Base-by-base conservation (phyloP, 2,797 vertebrate species). In the Gymnopithys bicolor region DNA sequence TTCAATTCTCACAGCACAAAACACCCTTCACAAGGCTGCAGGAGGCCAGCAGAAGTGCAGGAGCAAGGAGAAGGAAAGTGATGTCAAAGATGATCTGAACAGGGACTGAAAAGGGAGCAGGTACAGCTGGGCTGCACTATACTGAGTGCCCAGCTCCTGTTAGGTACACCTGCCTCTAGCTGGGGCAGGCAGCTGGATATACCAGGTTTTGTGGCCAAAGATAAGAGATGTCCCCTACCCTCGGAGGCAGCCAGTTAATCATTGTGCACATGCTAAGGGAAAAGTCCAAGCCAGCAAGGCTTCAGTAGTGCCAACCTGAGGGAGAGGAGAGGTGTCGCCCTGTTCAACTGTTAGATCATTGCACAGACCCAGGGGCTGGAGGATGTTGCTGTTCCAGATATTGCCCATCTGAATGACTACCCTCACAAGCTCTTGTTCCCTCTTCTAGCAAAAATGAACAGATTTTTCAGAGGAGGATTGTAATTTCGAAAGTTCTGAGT, bases 401-500 rank as follows among this genome's bases (percentile, higher is more conserved):
- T 5, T 4, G 0, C n/a, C 77, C 15, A 0, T 35, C 66, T 32
- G 12, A 56, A 37, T 17, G 51, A 58, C 74, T 64, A 56, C 45
- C 14, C 79, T 79, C 3, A 0, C 14, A 7, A 90, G 67, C 37
- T 48, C 70, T 27, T 32, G 7, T 22, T 81, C 80, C 70, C 30
- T 51, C 43, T 79, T 77, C 37, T 53, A 23, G 67, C 55, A 22
- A 39, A 93, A 95, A 79, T 2, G n/a, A 90, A 48, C 77, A 58
- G 70, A 48, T 45, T 87, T 86, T 62, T 43, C 25, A 84, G 85
- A 45, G 84, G 71, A 91, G 23, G 66, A 93, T 95, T 51, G 73
- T 13, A 75, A 93, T 95, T 94, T 95, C 90, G 3, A 66, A 87
- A 95, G 53, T 86, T 48, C 70, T 0, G 23, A 95, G 84, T 78